These are phyloP conservation scores for Tragulus kanchil DNA, from an alignment of 2,113 vertebrate species.

Conservation along the genomic window DNA sequence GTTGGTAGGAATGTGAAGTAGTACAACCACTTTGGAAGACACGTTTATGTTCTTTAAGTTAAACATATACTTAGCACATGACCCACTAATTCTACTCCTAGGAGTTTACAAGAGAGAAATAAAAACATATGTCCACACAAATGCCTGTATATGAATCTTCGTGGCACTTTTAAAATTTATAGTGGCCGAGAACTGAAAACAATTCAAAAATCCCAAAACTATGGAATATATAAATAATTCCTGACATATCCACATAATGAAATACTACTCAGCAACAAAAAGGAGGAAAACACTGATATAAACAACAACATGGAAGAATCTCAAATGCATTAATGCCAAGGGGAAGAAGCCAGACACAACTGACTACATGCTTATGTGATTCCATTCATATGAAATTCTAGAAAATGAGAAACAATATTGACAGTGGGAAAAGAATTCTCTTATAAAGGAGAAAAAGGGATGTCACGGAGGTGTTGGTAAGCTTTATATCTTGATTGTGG, in stretches of 20 bases:
- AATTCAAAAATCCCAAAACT: neutral
- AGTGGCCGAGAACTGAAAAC: constrained; percentile 6
- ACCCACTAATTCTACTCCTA: neutral
- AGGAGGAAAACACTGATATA: neutral
- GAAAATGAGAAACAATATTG: neutral
- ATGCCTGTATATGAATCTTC: neutral
- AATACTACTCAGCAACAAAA: neutral
- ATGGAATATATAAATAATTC: neutral
- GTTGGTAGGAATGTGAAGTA: constrained; percentile 15
- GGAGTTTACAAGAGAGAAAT: constrained; percentile 38
- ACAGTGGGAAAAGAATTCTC: neutral
- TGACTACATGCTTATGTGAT: neutral
- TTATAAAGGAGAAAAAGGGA: neutral
- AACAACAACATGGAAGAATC: neutral
- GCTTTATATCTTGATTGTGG: neutral
- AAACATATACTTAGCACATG: constrained; percentile 22
- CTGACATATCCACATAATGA: neutral
- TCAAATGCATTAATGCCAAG: neutral
- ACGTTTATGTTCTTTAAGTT: constrained; percentile 16
- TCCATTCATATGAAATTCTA: neutral
- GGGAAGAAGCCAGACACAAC: neutral
- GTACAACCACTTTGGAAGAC: constrained; percentile 12
- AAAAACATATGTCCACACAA: neutral
- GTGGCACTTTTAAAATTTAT: neutral
- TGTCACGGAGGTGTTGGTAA: neutral